A percentile compares a stretch with the other conserved stretches of the same genome.
These are phyloP conservation scores for Myotis davidii DNA, from an alignment of 2,113 vertebrate genomes.

Conservation along the genomic window DNA sequence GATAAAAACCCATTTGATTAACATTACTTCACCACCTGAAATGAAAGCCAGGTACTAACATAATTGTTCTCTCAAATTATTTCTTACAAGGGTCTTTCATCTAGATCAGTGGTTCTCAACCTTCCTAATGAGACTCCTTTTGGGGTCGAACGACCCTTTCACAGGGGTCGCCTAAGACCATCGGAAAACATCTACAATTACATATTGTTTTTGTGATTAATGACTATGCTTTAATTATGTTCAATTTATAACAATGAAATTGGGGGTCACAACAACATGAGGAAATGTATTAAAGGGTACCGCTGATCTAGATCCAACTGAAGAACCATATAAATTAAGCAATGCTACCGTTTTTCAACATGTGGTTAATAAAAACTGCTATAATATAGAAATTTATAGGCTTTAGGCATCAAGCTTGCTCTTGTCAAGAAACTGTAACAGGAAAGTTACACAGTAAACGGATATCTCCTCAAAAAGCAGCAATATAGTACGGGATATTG, in stretches of 20 bases:
- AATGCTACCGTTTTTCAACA: not conserved
- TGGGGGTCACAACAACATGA: too few relatives aligned
- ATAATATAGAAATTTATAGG: not conserved
- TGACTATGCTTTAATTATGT: too few relatives aligned
- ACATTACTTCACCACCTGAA: slow-evolving; percentile 3
- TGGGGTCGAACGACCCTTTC: too few relatives aligned
- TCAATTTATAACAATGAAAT: too few relatives aligned
- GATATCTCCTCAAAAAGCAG: not conserved
- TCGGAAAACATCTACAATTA: too few relatives aligned
- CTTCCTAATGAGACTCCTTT: too few relatives aligned
- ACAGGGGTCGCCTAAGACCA: too few relatives aligned
- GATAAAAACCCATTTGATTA: not conserved
- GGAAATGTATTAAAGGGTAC: too few relatives aligned
- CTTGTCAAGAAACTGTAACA: not conserved
- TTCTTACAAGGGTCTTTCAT: slow-evolving; percentile 26
- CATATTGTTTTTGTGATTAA: too few relatives aligned
- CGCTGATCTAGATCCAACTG: not conserved
- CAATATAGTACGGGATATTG: not conserved
- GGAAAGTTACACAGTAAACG: not conserved
- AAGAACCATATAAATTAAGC: not conserved
- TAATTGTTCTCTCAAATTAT: not conserved
- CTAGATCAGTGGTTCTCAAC: not conserved
- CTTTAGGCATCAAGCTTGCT: not conserved
- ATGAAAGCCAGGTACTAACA: not conserved
- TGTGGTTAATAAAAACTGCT: not conserved